Percentiles rank a stretch among this genome's conserved stretches.
phyloP scores from a whole-genome alignment of 2,888 invertebrate species.

The Cataglyphis livida region DNA sequence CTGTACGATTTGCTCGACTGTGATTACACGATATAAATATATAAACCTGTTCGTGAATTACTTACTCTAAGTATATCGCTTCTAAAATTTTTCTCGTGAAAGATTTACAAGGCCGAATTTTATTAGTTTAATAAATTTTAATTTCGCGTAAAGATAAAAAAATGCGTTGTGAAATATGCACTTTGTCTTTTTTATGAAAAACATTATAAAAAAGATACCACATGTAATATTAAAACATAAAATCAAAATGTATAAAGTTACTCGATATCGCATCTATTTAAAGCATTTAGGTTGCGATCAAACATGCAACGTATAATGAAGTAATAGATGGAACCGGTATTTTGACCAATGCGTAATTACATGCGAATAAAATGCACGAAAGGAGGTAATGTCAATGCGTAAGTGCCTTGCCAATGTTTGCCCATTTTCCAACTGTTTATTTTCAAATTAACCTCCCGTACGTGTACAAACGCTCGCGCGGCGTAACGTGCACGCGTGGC shows the following conservation, averaged over 20 bases:
- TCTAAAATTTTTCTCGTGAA: constrained; percentile 41
- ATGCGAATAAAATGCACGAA: not conserved
- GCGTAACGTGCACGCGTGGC: constrained; percentile 79
- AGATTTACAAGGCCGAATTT: constrained; percentile 11
- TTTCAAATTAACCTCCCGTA: constrained; percentile 70
- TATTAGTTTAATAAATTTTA: not conserved
- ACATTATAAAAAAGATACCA: not conserved
- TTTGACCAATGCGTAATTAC: constrained; percentile 6
- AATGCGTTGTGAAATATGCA: not conserved
- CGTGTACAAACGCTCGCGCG: constrained; percentile 33
- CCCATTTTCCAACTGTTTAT: constrained; percentile 76
- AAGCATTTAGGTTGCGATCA: not conserved
- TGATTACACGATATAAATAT: constrained; percentile 73
- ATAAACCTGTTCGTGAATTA: constrained; percentile 75
- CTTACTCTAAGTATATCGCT: constrained; percentile 63
- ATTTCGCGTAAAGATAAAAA: not conserved
- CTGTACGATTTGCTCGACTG: constrained; percentile 72
- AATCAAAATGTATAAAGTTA: not conserved
- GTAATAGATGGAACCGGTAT: not conserved
- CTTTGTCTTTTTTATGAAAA: not conserved
- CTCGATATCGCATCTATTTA: not conserved
- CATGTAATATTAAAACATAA: not conserved
- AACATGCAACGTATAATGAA: not conserved
- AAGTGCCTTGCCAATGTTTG: constrained; percentile 75
- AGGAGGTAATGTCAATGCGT: constrained; percentile 53